Evolutionary conservation across 2,113 vertebrate species (phyloP), one percentile per base, ranked within the genome.

Genomic region (Lasiurus borealis): DNA sequence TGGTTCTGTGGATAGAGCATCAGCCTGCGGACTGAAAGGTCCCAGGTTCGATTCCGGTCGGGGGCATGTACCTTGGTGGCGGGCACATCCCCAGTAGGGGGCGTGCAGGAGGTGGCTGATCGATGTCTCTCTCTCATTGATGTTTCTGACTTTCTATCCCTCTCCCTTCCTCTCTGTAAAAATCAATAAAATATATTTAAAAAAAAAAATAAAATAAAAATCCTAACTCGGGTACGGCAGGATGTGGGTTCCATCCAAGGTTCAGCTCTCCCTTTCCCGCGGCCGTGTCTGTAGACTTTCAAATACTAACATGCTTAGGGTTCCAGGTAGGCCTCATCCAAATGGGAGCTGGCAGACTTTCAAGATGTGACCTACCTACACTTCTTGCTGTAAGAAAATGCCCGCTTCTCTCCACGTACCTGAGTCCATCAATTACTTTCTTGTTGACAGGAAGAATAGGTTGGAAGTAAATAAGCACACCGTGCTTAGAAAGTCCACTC

Each of bases 371-470:
- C 82, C 90, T 86, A 85, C 95, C 97, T 97, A 94, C 8, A 64
- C 77, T 96, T 87, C 57, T 23, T 91, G 96, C 29, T 97, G 77
- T 23, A 85, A 93, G 77, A 92, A 97, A 96, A 96, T 1, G 1
- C 64, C 85, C 93, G 96, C 86, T 91, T 95, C 89, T 95, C 91
- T 94, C 34, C 97, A 93, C 82, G 97, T 97, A 96, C 78, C 80
- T 82, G 76, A 91, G 50, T 96, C 91, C 91, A 93, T 97, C 96
- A 96, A 95, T 97, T 96, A 88, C 97, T 82, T 90, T 97, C 89
- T 88, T 97, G 95, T 78, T 88, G 82, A 98, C 97, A 98, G 96
- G 76, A 95, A 97, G 95, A 97, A 97, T 89, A 96, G 82, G 90
- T 62, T 8, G 95, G 95, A 97, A 85, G 90, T 96, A 96, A 97